Percentiles rank a stretch among this genome's conserved stretches.
These are phyloP conservation scores for Sarcophaga peregrina DNA, from an alignment of 1,140 invertebrate species.

Conservation along the genomic window DNA sequence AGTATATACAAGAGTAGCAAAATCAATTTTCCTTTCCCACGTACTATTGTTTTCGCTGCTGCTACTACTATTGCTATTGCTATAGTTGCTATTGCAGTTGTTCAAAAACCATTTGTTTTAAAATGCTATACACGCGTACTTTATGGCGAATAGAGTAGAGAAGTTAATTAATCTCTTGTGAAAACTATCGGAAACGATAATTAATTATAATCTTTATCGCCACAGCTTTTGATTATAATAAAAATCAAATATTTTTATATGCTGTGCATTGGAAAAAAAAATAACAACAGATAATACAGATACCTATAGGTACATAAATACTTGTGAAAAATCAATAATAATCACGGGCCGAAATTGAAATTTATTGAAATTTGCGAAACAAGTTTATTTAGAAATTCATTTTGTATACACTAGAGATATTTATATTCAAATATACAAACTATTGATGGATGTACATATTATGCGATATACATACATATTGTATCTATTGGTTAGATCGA, in stretches of 20 bases:
- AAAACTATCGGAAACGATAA: slow-evolving; percentile 25
- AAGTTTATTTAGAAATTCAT: slow-evolving; percentile 12
- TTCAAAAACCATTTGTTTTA: background rate
- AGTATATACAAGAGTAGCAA: too few species aligned
- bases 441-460: background rate
- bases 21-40: slow-evolving; percentile 13
- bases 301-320: background rate
- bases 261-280: background rate
- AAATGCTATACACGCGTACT: background rate
- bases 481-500: background rate
- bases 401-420: too few species aligned
- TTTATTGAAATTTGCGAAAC: slow-evolving; percentile 24
- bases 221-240: background rate
- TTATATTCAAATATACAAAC: background rate
- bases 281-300: background rate
- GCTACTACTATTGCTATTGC: background rate
- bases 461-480: background rate
- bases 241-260: slow-evolving; percentile 10
- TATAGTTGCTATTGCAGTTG: background rate
- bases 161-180: slow-evolving; percentile 10
- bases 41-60: background rate
- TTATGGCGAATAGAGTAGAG: background rate
- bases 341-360: background rate
- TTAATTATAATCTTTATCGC: slow-evolving; percentile 27
- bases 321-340: background rate